Evolutionary conservation across 1,140 invertebrate species (phyloP), one percentile per base, ranked within the genome.

Genomic region (Bombus terrestris): DNA sequence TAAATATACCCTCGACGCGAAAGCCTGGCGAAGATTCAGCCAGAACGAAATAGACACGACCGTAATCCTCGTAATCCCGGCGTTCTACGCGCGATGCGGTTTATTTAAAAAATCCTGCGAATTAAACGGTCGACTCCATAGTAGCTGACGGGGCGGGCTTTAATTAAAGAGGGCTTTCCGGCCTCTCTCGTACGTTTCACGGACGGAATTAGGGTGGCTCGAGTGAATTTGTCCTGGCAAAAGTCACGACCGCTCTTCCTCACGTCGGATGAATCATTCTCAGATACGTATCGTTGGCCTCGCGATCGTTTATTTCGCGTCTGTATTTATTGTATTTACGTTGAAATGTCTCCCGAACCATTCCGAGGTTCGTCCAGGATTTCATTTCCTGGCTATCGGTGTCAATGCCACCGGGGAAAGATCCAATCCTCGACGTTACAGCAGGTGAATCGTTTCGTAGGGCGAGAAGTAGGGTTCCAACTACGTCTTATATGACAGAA

Each of bases 111-210:
- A 62, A 43, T 47, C 53, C 53, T 13, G 0, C 53, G 66, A 84
- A 80, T 80, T 80, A 78, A 84, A 79, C 76, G 68, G n/a, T 22
- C 66, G n/a, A 25, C 10, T 3, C 53, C 43, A 57, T 37, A 39
- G 28, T 15, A 35, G 28, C 37, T 32, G 69, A 57, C 37, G 39
- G 35, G 22, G 3, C 59, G 5, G 22, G 41, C 15, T 84, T 84
- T 84, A 84, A 84, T 84, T 84, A 84, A 84, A 83, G 76, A 57
- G 53, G 72, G 75, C 53, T 79, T 83, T 25, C 47, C 62, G 12
- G 13, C 39, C 57, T 28, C 35, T 9, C 13, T 15, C 25, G 35
- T 35, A 37, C 62, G 32, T 41, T 41, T 35, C 43, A 35, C 18
- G 35, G 35, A 41, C 15, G 8, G 71, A 69, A 69, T 77, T 83